Evolutionary conservation across 2,797 vertebrate genomes (phyloP), one percentile per base, ranked within the genome.

Genomic region (Chromobotia macracanthus): DNA sequence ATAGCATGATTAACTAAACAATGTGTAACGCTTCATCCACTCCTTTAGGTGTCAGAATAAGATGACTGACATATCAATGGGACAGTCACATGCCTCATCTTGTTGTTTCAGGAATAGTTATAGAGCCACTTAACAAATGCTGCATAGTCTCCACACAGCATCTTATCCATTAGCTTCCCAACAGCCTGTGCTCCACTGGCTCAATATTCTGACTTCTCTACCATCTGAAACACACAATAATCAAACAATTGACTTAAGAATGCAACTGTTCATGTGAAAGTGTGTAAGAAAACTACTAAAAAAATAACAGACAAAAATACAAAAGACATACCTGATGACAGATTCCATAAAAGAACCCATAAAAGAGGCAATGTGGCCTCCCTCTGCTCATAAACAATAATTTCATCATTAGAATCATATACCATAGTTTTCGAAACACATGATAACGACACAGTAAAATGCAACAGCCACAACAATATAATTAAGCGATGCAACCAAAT

Each of bases 191-290:
- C 94, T 16, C 96, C 95, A 0, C 91, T 87, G 0, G 82, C 91
- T n/a, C 96, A 93, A 77, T 94, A 96, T 50, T 99, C 97, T 0
- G 91, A 89, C 83, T 96, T 99, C 86, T 99, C 97, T 63, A 95
- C 93, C 84, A 97, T 96, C 97, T 99, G n/a, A 28, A 90, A 91
- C 5, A 79, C 50, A 69, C 15, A 60, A 3, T 16, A 60, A 21
- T 9, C 18, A 19, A 56, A 21, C 53, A 11, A 21, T 10, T 10
- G 1, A 38, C 4, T 28, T 28, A 28, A 2, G 28, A 2, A 2
- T 21, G 11, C 11, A 56, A 11, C 6, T 5, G 2, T 38, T 38
- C n/a, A 9, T 38, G 55, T 56, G 5, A 60, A 58, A 60, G 3
- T 6, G 13, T 8, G 4, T 1, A 18, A 16, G 0, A 63, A 63